Evolutionary conservation across 2,888 invertebrate species (phyloP).

Genomic region (Limenitis camilla): DNA sequence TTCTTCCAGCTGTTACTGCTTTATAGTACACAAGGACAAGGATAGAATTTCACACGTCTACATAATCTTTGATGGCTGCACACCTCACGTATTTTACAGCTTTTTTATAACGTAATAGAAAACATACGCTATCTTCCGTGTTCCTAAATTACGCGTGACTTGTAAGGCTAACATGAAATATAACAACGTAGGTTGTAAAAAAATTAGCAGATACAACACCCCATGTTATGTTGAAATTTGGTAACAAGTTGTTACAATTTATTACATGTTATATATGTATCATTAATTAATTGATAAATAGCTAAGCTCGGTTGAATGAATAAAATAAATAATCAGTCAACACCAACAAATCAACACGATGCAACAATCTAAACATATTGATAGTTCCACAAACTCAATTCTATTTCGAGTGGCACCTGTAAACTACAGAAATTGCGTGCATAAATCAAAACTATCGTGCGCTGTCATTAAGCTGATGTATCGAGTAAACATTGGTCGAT

Average conservation of each 20-base stretch:
- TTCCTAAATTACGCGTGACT: neutral
- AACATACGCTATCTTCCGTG: constrained; percentile 1
- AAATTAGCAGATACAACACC: too few species aligned
- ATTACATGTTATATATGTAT: too few species aligned
- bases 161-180: neutral
- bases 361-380: neutral
- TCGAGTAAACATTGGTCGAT: constrained; percentile 21
- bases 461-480: constrained; percentile 28
- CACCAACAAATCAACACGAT: neutral
- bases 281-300: neutral
- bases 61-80: constrained; percentile 13
- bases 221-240: too few species aligned
- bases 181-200: too few species aligned
- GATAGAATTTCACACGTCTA: neutral
- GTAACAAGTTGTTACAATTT: too few species aligned
- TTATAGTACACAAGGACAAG: neutral
- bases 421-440: constrained; percentile 4
- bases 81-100: constrained; percentile 12
- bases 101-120: constrained; percentile 10
- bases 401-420: constrained; percentile 1
- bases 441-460: constrained; percentile 24
- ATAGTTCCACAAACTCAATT: constrained; percentile 2
- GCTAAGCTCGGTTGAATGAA: neutral
- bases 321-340: neutral
- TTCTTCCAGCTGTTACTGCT: too few species aligned